phyloP scores from a whole-genome alignment of 2,888 invertebrate genomes.

The Troides aeacus region DNA sequence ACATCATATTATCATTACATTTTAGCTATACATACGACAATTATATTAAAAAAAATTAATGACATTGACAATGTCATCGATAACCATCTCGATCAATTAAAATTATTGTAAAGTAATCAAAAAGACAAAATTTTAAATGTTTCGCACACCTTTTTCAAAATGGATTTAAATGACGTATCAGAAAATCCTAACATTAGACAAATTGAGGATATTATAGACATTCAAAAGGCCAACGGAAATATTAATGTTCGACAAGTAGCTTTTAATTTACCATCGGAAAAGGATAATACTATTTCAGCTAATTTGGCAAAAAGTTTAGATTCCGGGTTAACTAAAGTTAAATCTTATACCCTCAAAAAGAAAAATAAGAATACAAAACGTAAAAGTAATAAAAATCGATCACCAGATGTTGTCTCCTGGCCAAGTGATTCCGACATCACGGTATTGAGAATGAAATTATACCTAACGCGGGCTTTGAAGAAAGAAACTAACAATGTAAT shows the following conservation, averaged over 20 bases:
- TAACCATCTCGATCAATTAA: constrained; percentile 37
- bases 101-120: constrained; percentile 43
- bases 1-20: neutral
- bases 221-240: constrained; percentile 68
- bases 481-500: constrained; percentile 67
- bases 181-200: constrained; percentile 55
- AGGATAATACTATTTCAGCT: constrained; percentile 48
- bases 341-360: constrained; percentile 37
- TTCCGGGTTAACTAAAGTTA: constrained; percentile 52
- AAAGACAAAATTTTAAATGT: constrained; percentile 42
- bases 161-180: constrained; percentile 48
- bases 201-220: constrained; percentile 72
- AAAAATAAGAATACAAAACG: constrained; percentile 51
- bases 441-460: constrained; percentile 74
- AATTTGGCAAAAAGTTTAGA: constrained; percentile 56
- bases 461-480: constrained; percentile 59
- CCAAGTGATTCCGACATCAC: constrained; percentile 82
- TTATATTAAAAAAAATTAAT: neutral
- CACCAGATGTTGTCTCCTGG: constrained; percentile 67
- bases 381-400: constrained; percentile 49
- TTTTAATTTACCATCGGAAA: constrained; percentile 55
- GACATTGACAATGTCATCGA: constrained; percentile 20
- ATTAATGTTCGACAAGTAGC: constrained; percentile 58
- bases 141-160: constrained; percentile 40
- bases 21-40: neutral